Evolutionary conservation across 2,888 invertebrate genomes (phyloP).

Genomic region (Pedicia rivosa): DNA sequence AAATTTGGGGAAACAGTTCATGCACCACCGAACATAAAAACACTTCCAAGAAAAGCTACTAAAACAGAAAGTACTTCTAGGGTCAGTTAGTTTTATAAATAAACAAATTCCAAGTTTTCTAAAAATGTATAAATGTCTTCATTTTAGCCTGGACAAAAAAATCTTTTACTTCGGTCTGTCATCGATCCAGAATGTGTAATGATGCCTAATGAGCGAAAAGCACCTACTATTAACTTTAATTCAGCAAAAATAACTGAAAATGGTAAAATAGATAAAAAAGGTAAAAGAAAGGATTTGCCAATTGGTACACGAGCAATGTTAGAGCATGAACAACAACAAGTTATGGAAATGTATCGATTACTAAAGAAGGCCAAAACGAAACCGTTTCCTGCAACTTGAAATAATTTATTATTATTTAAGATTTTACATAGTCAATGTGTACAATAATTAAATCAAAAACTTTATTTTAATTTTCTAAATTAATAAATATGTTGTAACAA

Average conservation of each 20-base stretch:
- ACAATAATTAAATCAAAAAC: too few species aligned
- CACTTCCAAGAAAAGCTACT: slow-evolving; percentile 34
- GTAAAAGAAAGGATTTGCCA: slow-evolving; percentile 44
- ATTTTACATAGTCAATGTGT: too few species aligned
- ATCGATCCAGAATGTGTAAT: too few species aligned
- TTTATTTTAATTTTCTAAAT: too few species aligned
- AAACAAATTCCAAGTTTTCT: slow-evolving; percentile 5
- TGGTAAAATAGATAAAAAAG: slow-evolving; percentile 27
- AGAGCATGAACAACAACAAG: slow-evolving; percentile 40
- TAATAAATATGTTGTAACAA: too few species aligned
- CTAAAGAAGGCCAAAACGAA: slow-evolving; percentile 30
- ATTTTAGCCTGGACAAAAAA: slow-evolving; percentile 46
- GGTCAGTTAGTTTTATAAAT: slow-evolving; percentile 16
- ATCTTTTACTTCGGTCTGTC: too few species aligned
- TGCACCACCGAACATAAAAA: slow-evolving; percentile 48
- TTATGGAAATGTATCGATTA: slow-evolving; percentile 40
- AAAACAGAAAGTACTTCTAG: slow-evolving; percentile 29
- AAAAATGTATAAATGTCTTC: too few species aligned
- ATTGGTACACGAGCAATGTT: slow-evolving; percentile 38
- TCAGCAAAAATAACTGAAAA: not conserved
- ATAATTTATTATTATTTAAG: too few species aligned
- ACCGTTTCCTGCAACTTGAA: too few species aligned
- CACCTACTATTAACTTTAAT: too few species aligned
- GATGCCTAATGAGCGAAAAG: too few species aligned
- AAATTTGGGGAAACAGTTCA: slow-evolving; percentile 60